Percentiles rank a stretch among this genome's conserved stretches.
Conservation (phyloP, 1,140 invertebrate species). For the Leptopilina boulardi region DNA sequence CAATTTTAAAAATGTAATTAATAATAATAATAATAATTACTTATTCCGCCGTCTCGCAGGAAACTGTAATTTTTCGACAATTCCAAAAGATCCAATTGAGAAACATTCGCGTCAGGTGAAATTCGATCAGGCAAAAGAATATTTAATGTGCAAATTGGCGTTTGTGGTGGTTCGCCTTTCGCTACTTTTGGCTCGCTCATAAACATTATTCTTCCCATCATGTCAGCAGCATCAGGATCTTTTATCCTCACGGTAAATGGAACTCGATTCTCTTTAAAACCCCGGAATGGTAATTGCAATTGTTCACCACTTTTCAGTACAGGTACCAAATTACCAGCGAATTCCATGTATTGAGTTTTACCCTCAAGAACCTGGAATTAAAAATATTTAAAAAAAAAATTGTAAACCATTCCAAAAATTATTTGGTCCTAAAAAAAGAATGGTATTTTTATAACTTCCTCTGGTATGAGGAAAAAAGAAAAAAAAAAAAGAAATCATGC, state of each 20-base stretch:
- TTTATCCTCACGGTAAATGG: slow-evolving; percentile 92
- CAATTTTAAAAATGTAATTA: not conserved
- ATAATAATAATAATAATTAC: slow-evolving; percentile 65
- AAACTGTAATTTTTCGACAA: slow-evolving; percentile 82
- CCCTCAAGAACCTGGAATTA: slow-evolving; percentile 85
- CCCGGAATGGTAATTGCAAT: slow-evolving; percentile 88
- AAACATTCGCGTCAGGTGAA: slow-evolving; percentile 81
- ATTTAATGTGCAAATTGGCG: slow-evolving; percentile 93
- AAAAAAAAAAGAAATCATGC: slow-evolving; percentile 67
- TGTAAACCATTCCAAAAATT: too few species aligned
- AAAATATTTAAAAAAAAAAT: slow-evolving; percentile 24
- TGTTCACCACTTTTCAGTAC: slow-evolving; percentile 96
- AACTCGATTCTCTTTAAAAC: slow-evolving; percentile 96
- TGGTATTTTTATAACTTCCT: too few species aligned
- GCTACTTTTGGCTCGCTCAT: slow-evolving; percentile 94
- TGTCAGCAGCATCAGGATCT: slow-evolving; percentile 84
- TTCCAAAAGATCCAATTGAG: slow-evolving; percentile 84
- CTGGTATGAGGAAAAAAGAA: not conserved
- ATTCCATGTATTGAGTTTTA: slow-evolving; percentile 93
- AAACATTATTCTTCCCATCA: slow-evolving; percentile 90
- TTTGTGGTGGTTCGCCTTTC: slow-evolving; percentile 88
- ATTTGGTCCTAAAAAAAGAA: too few species aligned
- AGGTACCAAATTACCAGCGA: slow-evolving; percentile 96
- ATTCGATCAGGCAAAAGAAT: slow-evolving; percentile 89
- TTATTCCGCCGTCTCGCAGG: slow-evolving; percentile 77